Conservation (phyloP, 1,140 invertebrate species). For the Drosophila kanapiae region DNA sequence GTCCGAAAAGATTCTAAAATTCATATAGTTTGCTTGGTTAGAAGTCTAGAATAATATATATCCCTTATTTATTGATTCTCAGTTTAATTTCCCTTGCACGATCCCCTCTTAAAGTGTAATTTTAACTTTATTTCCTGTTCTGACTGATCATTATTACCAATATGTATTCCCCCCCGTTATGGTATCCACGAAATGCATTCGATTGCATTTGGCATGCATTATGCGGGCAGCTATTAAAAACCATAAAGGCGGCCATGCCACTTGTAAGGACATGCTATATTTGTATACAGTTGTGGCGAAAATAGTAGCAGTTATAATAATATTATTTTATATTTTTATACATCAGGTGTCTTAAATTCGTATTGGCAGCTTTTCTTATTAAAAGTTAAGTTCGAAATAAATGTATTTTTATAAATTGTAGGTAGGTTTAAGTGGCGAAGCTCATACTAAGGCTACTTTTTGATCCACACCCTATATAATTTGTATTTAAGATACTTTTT, state of each 20-base stretch:
- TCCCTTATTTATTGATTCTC: background rate
- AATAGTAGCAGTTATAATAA: background rate
- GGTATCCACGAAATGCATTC: conserved; percentile 33
- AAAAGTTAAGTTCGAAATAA: too few relatives aligned
- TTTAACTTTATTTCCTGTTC: conserved; percentile 6
- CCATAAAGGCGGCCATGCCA: conserved; percentile 52
- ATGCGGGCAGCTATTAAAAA: conserved; percentile 63
- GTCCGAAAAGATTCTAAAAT: too few relatives aligned
- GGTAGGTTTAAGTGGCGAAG: too few relatives aligned
- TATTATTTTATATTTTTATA: too few relatives aligned
- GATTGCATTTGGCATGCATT: conserved; percentile 67
- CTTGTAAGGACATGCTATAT: conserved; percentile 11
- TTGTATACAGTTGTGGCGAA: background rate
- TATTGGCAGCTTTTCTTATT: too few relatives aligned
- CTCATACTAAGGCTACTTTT: too few relatives aligned
- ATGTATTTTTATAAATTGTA: too few relatives aligned
- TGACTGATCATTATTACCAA: background rate
- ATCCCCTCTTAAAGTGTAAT: background rate
- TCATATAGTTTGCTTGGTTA: too few relatives aligned
- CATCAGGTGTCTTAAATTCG: too few relatives aligned
- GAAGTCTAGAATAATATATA: too few relatives aligned
- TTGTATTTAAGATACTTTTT: too few relatives aligned
- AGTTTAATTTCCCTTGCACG: background rate
- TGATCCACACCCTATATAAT: too few relatives aligned
- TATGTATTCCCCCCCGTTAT: background rate